These are phyloP conservation scores for Eupithecia subumbrata DNA, from an alignment of 2,888 invertebrate genomes.

Conservation along the genomic window DNA sequence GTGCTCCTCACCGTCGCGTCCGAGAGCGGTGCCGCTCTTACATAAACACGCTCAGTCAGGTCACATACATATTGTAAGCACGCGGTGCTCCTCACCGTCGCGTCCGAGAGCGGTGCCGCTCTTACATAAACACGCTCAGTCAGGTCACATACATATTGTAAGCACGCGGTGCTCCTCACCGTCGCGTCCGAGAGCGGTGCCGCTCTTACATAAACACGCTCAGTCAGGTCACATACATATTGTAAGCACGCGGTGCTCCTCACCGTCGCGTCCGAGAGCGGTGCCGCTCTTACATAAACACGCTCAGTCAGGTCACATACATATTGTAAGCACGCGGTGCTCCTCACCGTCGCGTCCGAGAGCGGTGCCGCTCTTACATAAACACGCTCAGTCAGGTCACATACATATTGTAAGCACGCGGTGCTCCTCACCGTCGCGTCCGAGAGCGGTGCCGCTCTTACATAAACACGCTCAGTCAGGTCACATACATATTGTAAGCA, in stretches of 20 bases:
- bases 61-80: background rate
- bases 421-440: too few relatives aligned
- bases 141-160: background rate
- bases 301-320: background rate
- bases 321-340: background rate
- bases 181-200: too few relatives aligned
- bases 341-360: too few relatives aligned
- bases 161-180: background rate
- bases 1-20: too few relatives aligned
- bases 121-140: constrained; percentile 1
- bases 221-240: background rate
- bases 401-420: background rate
- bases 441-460: background rate
- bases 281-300: background rate
- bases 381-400: constrained; percentile 1
- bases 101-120: background rate
- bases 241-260: background rate
- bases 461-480: constrained; percentile 1
- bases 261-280: too few relatives aligned
- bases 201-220: background rate
- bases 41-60: constrained; percentile 1
- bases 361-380: background rate
- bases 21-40: background rate
- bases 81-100: too few relatives aligned
- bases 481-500: background rate